Conservation (phyloP, 2,888 invertebrate species). For the Leptinotarsa juncta region DNA sequence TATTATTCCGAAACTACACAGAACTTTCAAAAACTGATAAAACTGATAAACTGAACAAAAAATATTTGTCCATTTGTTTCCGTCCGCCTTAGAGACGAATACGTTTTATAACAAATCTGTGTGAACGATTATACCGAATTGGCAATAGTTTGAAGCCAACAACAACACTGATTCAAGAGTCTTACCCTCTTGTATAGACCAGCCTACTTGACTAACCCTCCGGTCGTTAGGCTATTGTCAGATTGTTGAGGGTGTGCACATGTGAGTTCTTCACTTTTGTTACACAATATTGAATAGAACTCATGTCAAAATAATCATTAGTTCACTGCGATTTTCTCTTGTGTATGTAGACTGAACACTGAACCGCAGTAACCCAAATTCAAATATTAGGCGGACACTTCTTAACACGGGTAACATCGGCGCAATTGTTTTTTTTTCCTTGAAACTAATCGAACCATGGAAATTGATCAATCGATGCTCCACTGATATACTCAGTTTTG, state of each 20-base stretch:
- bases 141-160: not conserved
- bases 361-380: no score
- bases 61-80: no score
- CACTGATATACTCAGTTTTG: no score
- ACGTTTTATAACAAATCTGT: not conserved
- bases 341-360: not conserved
- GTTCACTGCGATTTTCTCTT: slow-evolving; percentile 39
- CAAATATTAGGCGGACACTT: no score
- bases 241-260: slow-evolving; percentile 41
- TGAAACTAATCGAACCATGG: no score
- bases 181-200: not conserved
- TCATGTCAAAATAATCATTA: slow-evolving; percentile 57
- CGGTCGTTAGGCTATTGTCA: slow-evolving; percentile 7
- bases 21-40: no score
- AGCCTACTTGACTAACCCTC: slow-evolving; percentile 25
- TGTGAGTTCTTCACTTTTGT: slow-evolving; percentile 44
- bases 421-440: no score
- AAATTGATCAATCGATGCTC: no score
- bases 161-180: slow-evolving; percentile 18
- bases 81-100: no score
- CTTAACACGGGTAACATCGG: no score
- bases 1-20: no score
- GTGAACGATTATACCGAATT: not conserved
- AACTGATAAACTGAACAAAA: no score
- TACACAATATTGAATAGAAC: slow-evolving; percentile 50